A percentile compares a stretch with the other conserved stretches of the same genome.
These are phyloP conservation scores for Harlomillsia oculata DNA, from an alignment of 1,140 invertebrate species.

Conservation along the genomic window DNA sequence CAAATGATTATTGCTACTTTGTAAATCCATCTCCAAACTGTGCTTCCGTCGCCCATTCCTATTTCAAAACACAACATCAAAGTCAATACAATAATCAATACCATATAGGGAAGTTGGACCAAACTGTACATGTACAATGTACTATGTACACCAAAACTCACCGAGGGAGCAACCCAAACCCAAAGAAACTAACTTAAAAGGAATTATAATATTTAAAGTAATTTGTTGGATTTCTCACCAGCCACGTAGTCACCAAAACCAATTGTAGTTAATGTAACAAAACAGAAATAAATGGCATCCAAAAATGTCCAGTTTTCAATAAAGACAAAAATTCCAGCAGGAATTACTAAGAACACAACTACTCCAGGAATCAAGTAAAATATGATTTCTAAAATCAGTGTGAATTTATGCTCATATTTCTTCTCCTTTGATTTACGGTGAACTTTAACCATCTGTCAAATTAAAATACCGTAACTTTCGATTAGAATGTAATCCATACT, in stretches of 20 bases:
- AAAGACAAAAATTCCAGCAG: conserved; percentile 73
- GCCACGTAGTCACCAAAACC: conserved; percentile 90
- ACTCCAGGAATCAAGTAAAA: conserved; percentile 75
- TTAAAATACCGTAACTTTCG: no score
- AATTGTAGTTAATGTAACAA: conserved; percentile 63
- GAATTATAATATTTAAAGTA: no score
- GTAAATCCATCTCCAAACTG: conserved; percentile 52
- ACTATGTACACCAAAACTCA: no score
- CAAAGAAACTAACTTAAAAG: no score
- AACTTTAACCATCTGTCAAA: conserved; percentile 50
- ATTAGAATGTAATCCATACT: no score
- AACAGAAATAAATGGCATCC: conserved; percentile 77
- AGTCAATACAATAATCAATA: no score
- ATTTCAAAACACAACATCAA: no score
- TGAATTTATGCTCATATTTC: conserved; percentile 48
- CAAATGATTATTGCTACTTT: conserved; percentile 62
- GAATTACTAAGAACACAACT: conserved; percentile 82
- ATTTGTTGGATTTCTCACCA: conserved; percentile 48
- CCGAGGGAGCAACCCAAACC: no score
- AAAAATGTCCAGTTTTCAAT: conserved; percentile 84
- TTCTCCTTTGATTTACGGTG: conserved; percentile 63
- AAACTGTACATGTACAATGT: no score
- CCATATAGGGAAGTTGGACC: no score
- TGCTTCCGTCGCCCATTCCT: conserved; percentile 31
- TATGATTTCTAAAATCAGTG: conserved; percentile 62